Evolutionary conservation across 2,113 vertebrate species (phyloP).

Genomic region (Coregonus clupeaformis): DNA sequence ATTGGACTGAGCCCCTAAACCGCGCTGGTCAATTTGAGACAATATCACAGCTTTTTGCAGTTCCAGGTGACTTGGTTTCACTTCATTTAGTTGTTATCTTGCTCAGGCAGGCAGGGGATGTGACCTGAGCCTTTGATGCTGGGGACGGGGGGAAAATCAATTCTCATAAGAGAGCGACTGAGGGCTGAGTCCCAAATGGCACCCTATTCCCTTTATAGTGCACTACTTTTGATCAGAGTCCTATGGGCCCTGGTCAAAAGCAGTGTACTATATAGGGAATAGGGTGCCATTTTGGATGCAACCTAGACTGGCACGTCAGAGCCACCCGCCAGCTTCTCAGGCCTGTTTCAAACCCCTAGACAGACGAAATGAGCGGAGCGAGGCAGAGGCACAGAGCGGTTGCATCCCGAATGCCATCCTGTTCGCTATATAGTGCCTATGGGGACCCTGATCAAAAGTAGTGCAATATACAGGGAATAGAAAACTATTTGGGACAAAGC

Average conservation of each 20-base stretch:
- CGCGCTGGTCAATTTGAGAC: conserved; percentile 47
- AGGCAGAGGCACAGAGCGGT: conserved; percentile 1
- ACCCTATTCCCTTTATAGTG: too few species aligned
- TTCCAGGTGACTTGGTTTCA: conserved; percentile 43
- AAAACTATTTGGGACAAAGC: too few species aligned
- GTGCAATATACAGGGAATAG: too few species aligned
- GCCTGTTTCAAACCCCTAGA: neutral
- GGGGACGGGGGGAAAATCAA: conserved; percentile 48
- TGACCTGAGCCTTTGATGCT: conserved; percentile 40
- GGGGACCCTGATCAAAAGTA: too few species aligned
- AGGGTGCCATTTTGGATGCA: too few species aligned
- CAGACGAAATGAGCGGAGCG: neutral
- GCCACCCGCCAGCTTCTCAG: conserved; percentile 29
- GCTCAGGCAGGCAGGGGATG: conserved; percentile 46
- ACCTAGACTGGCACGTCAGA: conserved; percentile 14
- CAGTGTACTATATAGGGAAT: too few species aligned
- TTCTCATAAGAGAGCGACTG: conserved; percentile 39
- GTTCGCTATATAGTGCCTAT: too few species aligned
- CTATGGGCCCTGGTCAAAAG: too few species aligned
- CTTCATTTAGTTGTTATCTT: conserved; percentile 52
- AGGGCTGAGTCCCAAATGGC: too few species aligned
- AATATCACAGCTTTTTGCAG: conserved; percentile 32
- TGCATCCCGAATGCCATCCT: too few species aligned
- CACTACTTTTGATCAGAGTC: too few species aligned
- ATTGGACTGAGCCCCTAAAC: conserved; percentile 28